These are phyloP conservation scores for Pyrocoelia pectoralis DNA, from an alignment of 2,888 invertebrate genomes.

Conservation along the genomic window DNA sequence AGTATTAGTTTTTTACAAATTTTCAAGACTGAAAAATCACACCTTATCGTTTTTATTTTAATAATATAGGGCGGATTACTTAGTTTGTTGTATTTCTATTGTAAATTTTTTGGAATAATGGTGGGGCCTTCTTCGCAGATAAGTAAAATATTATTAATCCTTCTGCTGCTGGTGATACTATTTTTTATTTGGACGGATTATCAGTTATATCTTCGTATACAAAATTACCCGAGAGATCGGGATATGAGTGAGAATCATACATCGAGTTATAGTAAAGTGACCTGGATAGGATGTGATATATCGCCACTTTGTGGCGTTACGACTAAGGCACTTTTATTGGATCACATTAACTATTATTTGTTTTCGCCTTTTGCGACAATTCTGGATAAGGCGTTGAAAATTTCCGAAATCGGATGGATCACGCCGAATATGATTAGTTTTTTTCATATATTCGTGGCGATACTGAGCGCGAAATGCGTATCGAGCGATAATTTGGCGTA, in stretches of 20 bases:
- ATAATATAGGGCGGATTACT: slow-evolving; percentile 9
- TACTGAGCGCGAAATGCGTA: slow-evolving; percentile 77
- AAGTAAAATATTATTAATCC: slow-evolving; percentile 70
- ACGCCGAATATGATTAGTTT: slow-evolving; percentile 87
- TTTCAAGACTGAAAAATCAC: slow-evolving; percentile 25
- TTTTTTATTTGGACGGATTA: slow-evolving; percentile 80
- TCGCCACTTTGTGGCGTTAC: slow-evolving; percentile 83
- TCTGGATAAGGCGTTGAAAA: slow-evolving; percentile 68
- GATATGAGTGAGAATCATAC: slow-evolving; percentile 54
- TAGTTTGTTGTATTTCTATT: not conserved
- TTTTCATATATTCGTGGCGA: slow-evolving; percentile 79
- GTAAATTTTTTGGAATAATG: too few species aligned
- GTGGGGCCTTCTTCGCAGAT: slow-evolving; percentile 78
- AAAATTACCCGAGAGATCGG: slow-evolving; percentile 70
- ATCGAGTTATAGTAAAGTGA: slow-evolving; percentile 62
- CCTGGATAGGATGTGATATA: slow-evolving; percentile 73
- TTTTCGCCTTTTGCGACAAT: slow-evolving; percentile 81
- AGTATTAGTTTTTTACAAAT: not conserved
- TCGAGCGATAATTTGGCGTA: slow-evolving; percentile 77
- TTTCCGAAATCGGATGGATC: slow-evolving; percentile 62
- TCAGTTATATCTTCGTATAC: slow-evolving; percentile 74
- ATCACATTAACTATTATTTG: slow-evolving; percentile 85
- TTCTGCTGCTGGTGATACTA: slow-evolving; percentile 66
- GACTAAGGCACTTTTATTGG: slow-evolving; percentile 82
- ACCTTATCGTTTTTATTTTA: slow-evolving; percentile 10